A percentile compares a stretch with the other conserved stretches of the same genome.
phyloP scores from a whole-genome alignment of 2,113 vertebrate genomes.

The Ptychochromis oligacanthus region DNA sequence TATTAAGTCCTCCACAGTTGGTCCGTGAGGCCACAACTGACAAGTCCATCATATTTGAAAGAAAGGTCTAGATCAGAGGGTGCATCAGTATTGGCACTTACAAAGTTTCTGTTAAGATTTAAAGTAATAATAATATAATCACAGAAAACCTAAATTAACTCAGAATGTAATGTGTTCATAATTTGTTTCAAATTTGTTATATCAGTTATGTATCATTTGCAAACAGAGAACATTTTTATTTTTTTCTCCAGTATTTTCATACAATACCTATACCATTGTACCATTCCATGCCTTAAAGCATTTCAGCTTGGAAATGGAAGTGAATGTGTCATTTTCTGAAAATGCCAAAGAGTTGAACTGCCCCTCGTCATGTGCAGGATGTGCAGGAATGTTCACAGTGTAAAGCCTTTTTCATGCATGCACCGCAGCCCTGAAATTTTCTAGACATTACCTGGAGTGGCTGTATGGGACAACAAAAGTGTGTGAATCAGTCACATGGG shows the following conservation, averaged over 20 bases:
- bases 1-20: not conserved
- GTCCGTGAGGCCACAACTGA: not conserved
- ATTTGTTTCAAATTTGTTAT: not conserved
- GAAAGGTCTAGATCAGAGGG: accelerated
- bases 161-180: not conserved
- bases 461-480: not conserved
- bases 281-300: conserved; percentile 41
- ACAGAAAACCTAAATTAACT: not conserved
- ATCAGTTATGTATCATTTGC: not conserved
- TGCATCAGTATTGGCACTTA: not conserved
- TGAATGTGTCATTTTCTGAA: conserved; percentile 44
- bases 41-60: not conserved
- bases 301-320: conserved; percentile 15
- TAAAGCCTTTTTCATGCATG: not conserved
- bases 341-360: conserved; percentile 62
- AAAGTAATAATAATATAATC: not conserved
- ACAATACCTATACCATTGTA: not conserved
- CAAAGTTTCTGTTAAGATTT: not conserved
- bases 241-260: conserved; percentile 4
- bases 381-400: not conserved
- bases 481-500: not conserved
- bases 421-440: not conserved
- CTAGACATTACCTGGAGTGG: not conserved
- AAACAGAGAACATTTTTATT: conserved; percentile 11
- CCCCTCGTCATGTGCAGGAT: not conserved